Conservation (phyloP, 53 echinoderm and acorn worm species). For the Hippasteria phrygiana region DNA sequence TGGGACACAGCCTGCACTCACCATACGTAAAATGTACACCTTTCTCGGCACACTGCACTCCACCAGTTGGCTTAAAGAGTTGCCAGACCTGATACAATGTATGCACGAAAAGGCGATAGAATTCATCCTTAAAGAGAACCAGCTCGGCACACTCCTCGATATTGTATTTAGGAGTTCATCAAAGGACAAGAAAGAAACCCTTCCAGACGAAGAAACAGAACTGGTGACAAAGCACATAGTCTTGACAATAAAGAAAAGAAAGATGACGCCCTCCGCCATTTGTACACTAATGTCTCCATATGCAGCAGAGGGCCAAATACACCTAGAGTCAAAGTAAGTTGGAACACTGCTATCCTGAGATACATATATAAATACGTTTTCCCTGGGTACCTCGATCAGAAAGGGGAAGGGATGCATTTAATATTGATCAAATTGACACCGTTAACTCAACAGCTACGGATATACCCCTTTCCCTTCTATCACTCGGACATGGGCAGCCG, state of each 20-base stretch:
- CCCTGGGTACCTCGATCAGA: too few relatives aligned
- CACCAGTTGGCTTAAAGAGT: not conserved
- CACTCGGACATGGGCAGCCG: too few relatives aligned
- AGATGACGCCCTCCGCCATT: not conserved
- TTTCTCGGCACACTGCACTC: conserved; percentile 28
- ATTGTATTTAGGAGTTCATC: not conserved
- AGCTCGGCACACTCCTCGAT: not conserved
- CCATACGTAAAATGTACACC: not conserved
- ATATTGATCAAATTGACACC: too few relatives aligned
- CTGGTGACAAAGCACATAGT: not conserved
- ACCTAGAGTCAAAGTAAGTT: conserved; percentile 17
- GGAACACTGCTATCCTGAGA: not conserved
- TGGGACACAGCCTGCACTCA: not conserved
- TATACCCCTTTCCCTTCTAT: too few relatives aligned
- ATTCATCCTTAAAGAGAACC: not conserved
- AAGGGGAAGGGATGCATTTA: too few relatives aligned
- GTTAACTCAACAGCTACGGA: too few relatives aligned
- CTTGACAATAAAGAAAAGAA: not conserved
- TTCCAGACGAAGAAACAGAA: not conserved
- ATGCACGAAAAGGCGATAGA: not conserved
- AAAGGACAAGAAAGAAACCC: not conserved
- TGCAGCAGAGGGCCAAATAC: conserved; percentile 4
- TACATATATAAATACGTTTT: not conserved
- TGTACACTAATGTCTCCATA: conserved; percentile 16
- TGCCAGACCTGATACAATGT: not conserved